Evolutionary conservation across 2,888 invertebrate species (phyloP).

Genomic region (Dorcus parallelipipedus): DNA sequence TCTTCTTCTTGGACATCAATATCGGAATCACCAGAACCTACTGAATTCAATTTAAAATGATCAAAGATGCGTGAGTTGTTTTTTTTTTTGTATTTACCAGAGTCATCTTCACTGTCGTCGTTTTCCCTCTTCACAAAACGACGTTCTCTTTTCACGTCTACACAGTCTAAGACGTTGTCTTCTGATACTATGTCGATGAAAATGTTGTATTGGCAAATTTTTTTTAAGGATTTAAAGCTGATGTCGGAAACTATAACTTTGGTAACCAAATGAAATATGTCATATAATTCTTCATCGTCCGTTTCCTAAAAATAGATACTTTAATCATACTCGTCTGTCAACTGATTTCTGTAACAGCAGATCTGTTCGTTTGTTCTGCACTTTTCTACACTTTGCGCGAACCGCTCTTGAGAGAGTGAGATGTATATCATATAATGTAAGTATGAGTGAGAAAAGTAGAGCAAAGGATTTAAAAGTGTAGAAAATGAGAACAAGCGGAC

Average conservation of each 20-base stretch:
- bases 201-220: conserved; percentile 14
- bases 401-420: too few species aligned
- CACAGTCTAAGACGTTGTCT: conserved; percentile 5
- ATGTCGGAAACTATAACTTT: conserved; percentile 17
- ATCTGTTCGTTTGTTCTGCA: too few species aligned
- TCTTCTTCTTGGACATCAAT: neutral
- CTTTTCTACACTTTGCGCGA: too few species aligned
- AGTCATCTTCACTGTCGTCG: too few species aligned
- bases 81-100: too few species aligned
- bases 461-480: too few species aligned
- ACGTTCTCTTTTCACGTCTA: conserved; percentile 8
- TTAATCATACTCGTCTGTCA: neutral
- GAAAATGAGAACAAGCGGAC: too few species aligned
- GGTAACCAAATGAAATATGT: neutral
- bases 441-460: too few species aligned
- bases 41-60: too few species aligned
- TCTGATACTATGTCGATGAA: neutral
- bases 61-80: too few species aligned
- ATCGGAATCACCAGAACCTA: neutral
- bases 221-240: conserved; percentile 6
- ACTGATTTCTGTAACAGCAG: neutral
- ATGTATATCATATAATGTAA: too few species aligned
- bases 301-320: neutral
- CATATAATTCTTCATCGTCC: neutral
- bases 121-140: too few species aligned